Base-by-base conservation (phyloP, 2,797 vertebrate species). In the Acanthurus lineatus region DNA sequence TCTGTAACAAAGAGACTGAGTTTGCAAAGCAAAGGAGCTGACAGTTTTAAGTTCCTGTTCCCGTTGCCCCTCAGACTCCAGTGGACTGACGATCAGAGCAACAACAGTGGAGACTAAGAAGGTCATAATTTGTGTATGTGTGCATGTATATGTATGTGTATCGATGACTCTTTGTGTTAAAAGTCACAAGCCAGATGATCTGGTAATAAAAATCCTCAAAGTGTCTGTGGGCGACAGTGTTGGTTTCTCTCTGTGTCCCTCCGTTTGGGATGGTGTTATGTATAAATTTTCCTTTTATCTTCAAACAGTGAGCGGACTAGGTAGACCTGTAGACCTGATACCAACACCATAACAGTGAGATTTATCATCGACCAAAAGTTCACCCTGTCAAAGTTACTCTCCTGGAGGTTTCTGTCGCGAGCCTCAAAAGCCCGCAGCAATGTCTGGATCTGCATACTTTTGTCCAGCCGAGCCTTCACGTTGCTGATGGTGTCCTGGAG, bases 381-480 rank as follows among this genome's bases (percentile, higher is more conserved):
- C 70, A 99, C 98, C 69, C 97, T 94, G 25, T 99, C 95, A 48
- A 92, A 97, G 94, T 99, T 99, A 90, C 97, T 98, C 93, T 99
- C 98, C 91, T 99, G 98, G 78, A 98, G 91, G 85, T 99, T 99
- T 60, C 98, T 95, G 93, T 99, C 98, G 0, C 98, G 97, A 75
- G 98, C 98, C 92, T 99, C 98, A 66, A 99, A 99, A 5, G 98
- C 98, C 88, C 95, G 96, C 69, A 99, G 95, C 74, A 98, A 59
- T 0, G 95, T 98, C 93, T 99, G 98, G 90, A 99, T 97, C 81
- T 99, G 97, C 48, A 96, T 91, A 7, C 97, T 99, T 94, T 98
- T 99, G 49, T 96, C 96, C 87, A 99, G 91, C 32, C 98, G 96
- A 71, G 96, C 93, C 92, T 98, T 99, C 84, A 99, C 97, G 9